Base-by-base conservation (phyloP, 92 coral and sea anemone species). In the Palythoa caribaeorum region DNA sequence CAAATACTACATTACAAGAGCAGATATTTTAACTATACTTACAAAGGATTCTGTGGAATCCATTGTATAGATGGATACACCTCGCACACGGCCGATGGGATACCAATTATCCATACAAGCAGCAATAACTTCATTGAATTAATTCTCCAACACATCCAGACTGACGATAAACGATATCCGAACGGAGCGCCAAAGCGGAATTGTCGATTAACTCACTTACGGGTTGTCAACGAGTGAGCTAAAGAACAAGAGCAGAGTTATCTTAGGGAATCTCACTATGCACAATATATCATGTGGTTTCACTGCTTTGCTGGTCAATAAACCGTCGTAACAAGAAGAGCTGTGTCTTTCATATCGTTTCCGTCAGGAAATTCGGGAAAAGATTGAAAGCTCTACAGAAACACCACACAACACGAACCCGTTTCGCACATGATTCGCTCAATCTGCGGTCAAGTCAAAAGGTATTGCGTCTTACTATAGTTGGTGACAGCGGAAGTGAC, bases 1-100 rank as follows among this genome's bases (percentile, higher is more conserved):
- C 47, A 63, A 20, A 21, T 66, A 13, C 76, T 21, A 66, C 38
- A 80, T 44, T 38, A 47, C 40, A 62, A 63, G 57, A 60, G 20
- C 73, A 80, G 85, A 80, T 60, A 44, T 66, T 66, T 28, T 71
- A 6, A 44, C 11, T 81, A 19, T 81, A 81, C 86, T 81, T 66
- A 81, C 86, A 48, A 15, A 1, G 86, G 86, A 66, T 81, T 81
- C 86, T 65, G 60, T n/a, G 86, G 86, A 81, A 81, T 81, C 86
- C 86, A 81, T 50, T 81, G 86, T 11, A 81, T 66, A 19, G 86
- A 81, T 65, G 86, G 86, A 44, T 81, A 81, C 15, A 81, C 60
- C 47, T 47, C 86, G 71, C 86, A 81, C 11, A 35, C 76, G 16
- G 62, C 86, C 76, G 66, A 39, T 52, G 50, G 76, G 6, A 66